A percentile compares a stretch with the other conserved stretches of the same genome.
These are phyloP conservation scores for Euura lappo DNA, from an alignment of 1,140 invertebrate genomes.

Conservation along the genomic window DNA sequence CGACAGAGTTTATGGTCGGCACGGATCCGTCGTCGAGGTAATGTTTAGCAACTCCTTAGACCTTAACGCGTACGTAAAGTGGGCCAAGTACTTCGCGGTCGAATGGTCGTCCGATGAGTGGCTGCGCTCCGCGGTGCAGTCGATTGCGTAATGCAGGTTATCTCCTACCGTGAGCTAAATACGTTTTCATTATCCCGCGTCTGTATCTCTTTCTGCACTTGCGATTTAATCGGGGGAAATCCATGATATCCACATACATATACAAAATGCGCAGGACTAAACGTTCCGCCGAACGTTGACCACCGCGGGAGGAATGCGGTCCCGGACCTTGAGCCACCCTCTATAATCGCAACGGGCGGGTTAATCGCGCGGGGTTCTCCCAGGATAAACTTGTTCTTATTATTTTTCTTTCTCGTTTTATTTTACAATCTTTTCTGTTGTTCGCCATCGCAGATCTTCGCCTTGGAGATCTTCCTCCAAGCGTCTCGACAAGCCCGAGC, in stretches of 20 bases:
- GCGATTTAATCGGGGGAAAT: too few species aligned
- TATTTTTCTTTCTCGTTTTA: too few species aligned
- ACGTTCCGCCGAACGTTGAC: not conserved
- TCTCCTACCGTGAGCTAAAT: not conserved
- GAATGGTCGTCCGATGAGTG: slow-evolving; percentile 50
- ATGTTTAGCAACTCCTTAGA: slow-evolving; percentile 41
- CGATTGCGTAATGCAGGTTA: not conserved
- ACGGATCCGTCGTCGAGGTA: slow-evolving; percentile 34
- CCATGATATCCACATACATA: too few species aligned
- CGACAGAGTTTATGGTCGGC: slow-evolving; percentile 26
- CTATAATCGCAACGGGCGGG: not conserved
- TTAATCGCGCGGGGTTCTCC: too few species aligned
- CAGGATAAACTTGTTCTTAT: too few species aligned
- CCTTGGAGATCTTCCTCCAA: not conserved
- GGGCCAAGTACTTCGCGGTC: slow-evolving; percentile 55
- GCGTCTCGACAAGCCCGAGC: not conserved
- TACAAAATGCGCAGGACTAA: too few species aligned
- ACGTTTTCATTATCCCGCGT: too few species aligned
- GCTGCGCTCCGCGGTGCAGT: not conserved
- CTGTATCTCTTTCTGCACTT: too few species aligned
- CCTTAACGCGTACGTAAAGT: slow-evolving; percentile 40
- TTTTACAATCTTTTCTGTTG: not conserved
- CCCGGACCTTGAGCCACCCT: not conserved
- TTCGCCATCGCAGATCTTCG: too few species aligned
- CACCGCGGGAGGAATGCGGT: not conserved